These are phyloP conservation scores for Drosophila villosipedis DNA, from an alignment of 2,888 invertebrate species.

Conservation along the genomic window DNA sequence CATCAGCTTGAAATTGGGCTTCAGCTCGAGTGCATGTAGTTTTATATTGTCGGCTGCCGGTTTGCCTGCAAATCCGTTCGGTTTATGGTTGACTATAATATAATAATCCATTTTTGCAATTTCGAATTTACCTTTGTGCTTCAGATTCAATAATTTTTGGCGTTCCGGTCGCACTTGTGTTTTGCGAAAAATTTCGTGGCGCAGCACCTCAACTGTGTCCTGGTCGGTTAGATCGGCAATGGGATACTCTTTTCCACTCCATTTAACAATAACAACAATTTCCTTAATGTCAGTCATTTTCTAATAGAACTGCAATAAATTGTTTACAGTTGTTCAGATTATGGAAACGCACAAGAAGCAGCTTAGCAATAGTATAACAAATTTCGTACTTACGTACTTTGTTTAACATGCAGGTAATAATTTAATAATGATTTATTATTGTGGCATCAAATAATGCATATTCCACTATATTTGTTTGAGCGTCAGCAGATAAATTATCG, in stretches of 20 bases:
- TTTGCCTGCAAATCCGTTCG: constrained; percentile 88
- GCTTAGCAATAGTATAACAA: not conserved
- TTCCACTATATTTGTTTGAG: constrained; percentile 35
- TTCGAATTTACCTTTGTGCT: constrained; percentile 91
- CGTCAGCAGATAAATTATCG: constrained; percentile 44
- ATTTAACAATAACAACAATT: constrained; percentile 89
- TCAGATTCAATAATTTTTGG: constrained; percentile 96
- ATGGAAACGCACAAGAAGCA: not conserved
- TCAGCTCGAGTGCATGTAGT: constrained; percentile 91
- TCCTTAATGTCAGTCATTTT: constrained; percentile 66
- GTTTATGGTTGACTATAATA: not conserved
- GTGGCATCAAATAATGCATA: constrained; percentile 22
- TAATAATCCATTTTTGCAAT: not conserved
- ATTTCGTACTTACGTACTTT: constrained; percentile 20
- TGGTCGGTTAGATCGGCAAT: constrained; percentile 91
- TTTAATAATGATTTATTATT: constrained; percentile 5
- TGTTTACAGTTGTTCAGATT: not conserved
- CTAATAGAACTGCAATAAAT: constrained; percentile 18
- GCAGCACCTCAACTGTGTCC: constrained; percentile 92
- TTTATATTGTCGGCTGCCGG: constrained; percentile 92
- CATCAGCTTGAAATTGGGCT: constrained; percentile 96
- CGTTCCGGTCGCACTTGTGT: constrained; percentile 96
- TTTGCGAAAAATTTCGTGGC: constrained; percentile 93
- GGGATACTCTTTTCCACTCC: constrained; percentile 96
- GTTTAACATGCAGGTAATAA: constrained; percentile 16